phyloP scores from a whole-genome alignment of 2,888 invertebrate genomes.

The Ennomos quercinarius region DNA sequence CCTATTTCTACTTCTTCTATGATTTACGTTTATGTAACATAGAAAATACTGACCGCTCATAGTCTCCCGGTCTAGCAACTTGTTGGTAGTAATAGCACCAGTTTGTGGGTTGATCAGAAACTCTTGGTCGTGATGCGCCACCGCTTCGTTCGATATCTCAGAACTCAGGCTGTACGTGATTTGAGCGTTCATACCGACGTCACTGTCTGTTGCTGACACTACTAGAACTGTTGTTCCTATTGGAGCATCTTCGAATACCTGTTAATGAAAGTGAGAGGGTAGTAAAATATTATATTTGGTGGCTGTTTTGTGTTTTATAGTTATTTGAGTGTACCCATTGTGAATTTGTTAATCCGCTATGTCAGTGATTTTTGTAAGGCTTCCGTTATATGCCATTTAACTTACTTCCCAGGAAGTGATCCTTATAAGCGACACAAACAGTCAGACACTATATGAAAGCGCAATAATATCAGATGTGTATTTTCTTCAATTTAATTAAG shows the following conservation, averaged over 20 bases:
- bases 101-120: constrained; percentile 97
- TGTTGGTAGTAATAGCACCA: constrained; percentile 96
- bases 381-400: too few relatives aligned
- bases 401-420: too few relatives aligned
- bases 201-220: constrained; percentile 96
- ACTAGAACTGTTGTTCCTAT: constrained; percentile 96
- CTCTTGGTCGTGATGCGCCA: constrained; percentile 87
- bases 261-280: constrained; percentile 56
- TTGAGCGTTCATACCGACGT: constrained; percentile 97
- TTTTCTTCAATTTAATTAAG: too few relatives aligned
- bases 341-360: too few relatives aligned
- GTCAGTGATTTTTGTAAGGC: too few relatives aligned
- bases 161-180: constrained; percentile 91
- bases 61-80: constrained; percentile 93
- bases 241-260: constrained; percentile 96
- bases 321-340: too few relatives aligned
- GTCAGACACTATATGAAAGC: too few relatives aligned
- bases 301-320: too few relatives aligned
- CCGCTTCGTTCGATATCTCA: constrained; percentile 86
- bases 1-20: too few relatives aligned
- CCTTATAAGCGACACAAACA: too few relatives aligned
- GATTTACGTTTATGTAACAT: background rate
- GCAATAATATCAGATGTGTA: too few relatives aligned
- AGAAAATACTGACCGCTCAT: constrained; percentile 78
- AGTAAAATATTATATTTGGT: background rate